Conservation (phyloP, 2,113 vertebrate genomes). For the Butorides virescens region DNA sequence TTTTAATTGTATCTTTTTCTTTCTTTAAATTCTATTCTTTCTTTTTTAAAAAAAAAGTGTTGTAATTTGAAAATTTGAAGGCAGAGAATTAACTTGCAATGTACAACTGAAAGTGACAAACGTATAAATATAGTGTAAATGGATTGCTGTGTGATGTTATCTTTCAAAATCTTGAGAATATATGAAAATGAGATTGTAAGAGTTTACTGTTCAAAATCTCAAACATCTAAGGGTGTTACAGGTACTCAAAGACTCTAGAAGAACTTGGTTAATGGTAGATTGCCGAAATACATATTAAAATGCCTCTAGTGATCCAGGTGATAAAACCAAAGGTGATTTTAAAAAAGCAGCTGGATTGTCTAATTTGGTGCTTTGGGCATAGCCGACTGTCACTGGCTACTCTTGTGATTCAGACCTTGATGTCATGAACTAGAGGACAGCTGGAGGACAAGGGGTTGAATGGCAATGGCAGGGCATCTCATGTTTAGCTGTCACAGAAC, state of each 20-base stretch:
- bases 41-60: not conserved
- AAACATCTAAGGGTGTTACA: not conserved
- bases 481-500: not conserved
- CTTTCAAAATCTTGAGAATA: not conserved
- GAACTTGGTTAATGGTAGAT: not conserved
- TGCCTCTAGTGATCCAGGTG: not conserved
- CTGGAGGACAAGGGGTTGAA: not conserved
- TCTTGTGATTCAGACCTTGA: not conserved
- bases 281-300: not conserved
- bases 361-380: not conserved
- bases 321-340: not conserved
- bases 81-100: not conserved
- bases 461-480: not conserved
- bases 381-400: not conserved
- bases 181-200: not conserved
- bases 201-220: not conserved
- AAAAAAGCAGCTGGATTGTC: not conserved
- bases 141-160: not conserved
- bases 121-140: not conserved
- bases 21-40: not conserved
- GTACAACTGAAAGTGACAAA: not conserved
- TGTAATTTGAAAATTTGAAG: not conserved
- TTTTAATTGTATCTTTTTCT: not conserved
- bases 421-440: not conserved
- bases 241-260: not conserved